Base-by-base conservation (phyloP, 2,888 invertebrate species). In the Atrina japonica region DNA sequence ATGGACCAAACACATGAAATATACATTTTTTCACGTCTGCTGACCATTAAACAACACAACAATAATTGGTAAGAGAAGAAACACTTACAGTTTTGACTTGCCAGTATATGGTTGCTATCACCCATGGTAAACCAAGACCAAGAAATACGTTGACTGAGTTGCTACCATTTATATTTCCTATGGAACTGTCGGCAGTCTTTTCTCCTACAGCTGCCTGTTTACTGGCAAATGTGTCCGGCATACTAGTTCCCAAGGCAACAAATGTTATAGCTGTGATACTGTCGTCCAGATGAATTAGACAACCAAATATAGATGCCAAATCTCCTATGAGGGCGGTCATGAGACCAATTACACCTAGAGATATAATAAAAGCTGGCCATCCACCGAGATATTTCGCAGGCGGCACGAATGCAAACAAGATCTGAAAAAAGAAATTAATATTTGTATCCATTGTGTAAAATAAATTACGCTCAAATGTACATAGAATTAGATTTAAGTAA, bases 91-190 rank as follows among this genome's bases (percentile, higher is more conserved):
- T 47, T 60, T 45, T 60, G 11, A 41, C 45, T 53, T 40, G 23
- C 27, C 52, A 84, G 83, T 92, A 93, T 49, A 92, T 88, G 30
- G 93, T 88, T 27, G 93, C 93, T 23, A 93, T 90, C 18, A 92
- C 78, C 93, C 93, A 93, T 0, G 93, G 93, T 59, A 93, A 86
- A 9, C 93, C 93, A 3, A 93, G 90, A 52, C 93, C 93, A 49
- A 93, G 91, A 86, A 93, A 93, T 16, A 93, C 93, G 83, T 93
- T 93, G 47, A 93, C 93, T 2, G 93, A 92, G 85, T 93, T 93
- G 81, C 93, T 93, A 40, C 93, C 93, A 45, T 93, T 93, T 23
- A 93, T 92, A 82, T 93, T 93, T 25, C 93, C 93, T 41, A 93
- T 91, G 1, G 93, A 93, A 77, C 93, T 93, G 85, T 93, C 93